Base-by-base conservation (phyloP, 2,888 invertebrate species). In the Anoncus sp. region DNA sequence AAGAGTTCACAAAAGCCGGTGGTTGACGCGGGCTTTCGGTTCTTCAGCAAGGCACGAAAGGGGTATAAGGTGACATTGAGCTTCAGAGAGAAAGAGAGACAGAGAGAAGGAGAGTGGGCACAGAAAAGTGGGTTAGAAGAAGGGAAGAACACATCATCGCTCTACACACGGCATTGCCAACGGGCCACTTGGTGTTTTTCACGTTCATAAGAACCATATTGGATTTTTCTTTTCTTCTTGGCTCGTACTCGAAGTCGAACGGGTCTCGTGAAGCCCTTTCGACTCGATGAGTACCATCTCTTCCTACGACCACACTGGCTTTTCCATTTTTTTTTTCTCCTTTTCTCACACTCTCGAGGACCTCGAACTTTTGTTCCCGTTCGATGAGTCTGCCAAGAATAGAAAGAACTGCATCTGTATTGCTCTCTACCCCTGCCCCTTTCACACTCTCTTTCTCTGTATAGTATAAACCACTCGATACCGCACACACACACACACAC, bases 171-270 rank as follows among this genome's bases (percentile, higher is more conserved):
- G 84, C 87, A 84, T 81, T 81, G 78, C 76, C 83, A 80, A 63
- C 53, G 55, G 59, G 81, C 83, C 84, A 88, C 89, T 89, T 87
- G 86, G 87, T 87, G 86, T 88, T 31, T 53, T 43, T 81, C 87
- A 85, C 81, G 76, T 84, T 14, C 47, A 55, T 82, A 80, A 86
- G 87, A 87, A 86, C 85, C 84, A 84, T 87, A 86, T 83, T 82
- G 83, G 81, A 87, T 84, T 83, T 81, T 85, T 85, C 85, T 86
- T 86, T 87, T 86, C 82, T 86, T 82, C 80, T 70, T 66, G 72
- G 24, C 59, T 62, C 45, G 35, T 69, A 31, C 65, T 74, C 70
- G 60, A 74, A 62, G 65, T 59, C 65, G 69, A 77, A 77, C 74
- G 70, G 51, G 40, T 14, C 43, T 43, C 45, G 70, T 66, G 59